Conservation (phyloP, 2,113 vertebrate genomes). For the Phaethon lepturus region DNA sequence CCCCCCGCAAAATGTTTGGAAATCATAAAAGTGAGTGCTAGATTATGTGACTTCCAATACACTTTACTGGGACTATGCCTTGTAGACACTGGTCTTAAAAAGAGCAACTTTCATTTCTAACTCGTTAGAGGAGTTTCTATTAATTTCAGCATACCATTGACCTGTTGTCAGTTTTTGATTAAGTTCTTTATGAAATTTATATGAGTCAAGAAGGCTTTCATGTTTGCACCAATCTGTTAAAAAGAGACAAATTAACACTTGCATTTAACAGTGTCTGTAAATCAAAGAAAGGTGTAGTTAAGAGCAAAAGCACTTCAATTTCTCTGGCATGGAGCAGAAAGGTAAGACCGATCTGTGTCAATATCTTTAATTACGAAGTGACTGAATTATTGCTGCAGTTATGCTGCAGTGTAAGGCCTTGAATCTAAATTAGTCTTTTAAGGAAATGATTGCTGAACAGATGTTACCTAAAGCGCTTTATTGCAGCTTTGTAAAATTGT, state of each 20-base stretch:
- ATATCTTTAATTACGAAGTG: conserved; percentile 77
- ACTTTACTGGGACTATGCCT: not conserved
- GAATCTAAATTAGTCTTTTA: conserved; percentile 76
- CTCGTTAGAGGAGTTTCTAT: not conserved
- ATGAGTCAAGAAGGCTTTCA: not conserved
- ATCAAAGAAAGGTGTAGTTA: conserved; percentile 59
- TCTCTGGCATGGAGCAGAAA: conserved; percentile 21
- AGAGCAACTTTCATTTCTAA: not conserved
- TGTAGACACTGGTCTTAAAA: not conserved
- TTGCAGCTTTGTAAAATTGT: conserved; percentile 69
- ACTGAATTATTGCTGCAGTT: conserved; percentile 75
- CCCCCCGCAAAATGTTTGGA: not conserved
- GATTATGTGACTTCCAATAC: not conserved
- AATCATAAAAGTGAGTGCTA: not conserved
- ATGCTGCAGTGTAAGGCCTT: conserved; percentile 62
- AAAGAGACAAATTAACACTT: conserved; percentile 36
- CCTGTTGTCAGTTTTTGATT: not conserved
- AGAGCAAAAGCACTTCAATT: conserved; percentile 27
- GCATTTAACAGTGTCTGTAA: conserved; percentile 37
- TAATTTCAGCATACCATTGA: not conserved
- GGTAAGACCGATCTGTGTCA: conserved; percentile 63
- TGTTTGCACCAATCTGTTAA: conserved; percentile 42
- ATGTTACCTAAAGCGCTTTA: conserved; percentile 77
- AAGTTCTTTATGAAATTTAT: conserved; percentile 4
- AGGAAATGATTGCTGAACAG: conserved; percentile 76